Conservation (phyloP, 92 coral and sea anemone species). For the Parazoanthus darwini region DNA sequence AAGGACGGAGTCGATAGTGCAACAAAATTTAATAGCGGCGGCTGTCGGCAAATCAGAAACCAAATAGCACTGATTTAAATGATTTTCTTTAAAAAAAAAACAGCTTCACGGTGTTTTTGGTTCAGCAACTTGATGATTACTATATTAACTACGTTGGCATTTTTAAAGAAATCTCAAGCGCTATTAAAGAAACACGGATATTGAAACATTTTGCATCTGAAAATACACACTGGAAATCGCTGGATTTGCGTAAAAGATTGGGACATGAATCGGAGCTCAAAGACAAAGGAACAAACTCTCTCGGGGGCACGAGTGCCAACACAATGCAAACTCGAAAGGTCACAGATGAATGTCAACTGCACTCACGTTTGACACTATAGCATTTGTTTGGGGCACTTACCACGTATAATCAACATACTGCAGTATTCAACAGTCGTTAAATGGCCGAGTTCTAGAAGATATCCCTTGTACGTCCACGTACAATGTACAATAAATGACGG, state of each 20-base stretch:
- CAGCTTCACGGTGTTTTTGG: background rate
- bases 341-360: conserved; percentile 30
- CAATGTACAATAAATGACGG: too few relatives aligned
- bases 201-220: background rate
- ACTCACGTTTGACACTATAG: background rate
- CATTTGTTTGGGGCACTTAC: background rate
- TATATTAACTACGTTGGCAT: background rate
- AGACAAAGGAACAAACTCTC: background rate
- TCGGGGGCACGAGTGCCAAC: background rate
- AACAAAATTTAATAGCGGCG: background rate
- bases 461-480: background rate
- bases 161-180: too few relatives aligned
- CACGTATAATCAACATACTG: background rate
- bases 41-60: background rate
- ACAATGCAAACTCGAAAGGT: conserved; percentile 29
- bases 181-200: background rate
- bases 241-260: background rate
- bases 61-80: background rate
- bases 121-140: background rate
- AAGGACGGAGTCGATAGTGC: background rate
- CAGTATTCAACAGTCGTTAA: background rate
- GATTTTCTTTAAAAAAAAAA: too few relatives aligned
- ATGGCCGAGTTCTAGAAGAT: background rate
- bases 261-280: background rate
- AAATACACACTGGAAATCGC: background rate